Conservation (phyloP, 53 echinoderm and acorn worm genomes). For the Luidia sarsii region DNA sequence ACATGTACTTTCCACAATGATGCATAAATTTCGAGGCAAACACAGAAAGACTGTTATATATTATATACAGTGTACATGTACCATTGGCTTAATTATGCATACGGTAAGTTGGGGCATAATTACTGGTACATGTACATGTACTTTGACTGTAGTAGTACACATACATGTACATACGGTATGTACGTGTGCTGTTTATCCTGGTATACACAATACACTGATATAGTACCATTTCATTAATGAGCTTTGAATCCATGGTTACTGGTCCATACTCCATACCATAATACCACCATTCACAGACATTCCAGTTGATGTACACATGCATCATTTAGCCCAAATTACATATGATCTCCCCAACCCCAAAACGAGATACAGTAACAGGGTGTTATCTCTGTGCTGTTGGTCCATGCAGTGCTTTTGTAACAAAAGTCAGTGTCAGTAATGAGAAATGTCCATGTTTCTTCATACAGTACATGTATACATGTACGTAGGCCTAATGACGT, state of each 20-base stretch:
- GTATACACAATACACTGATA: too few relatives aligned
- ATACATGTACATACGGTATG: not conserved
- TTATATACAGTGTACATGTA: not conserved
- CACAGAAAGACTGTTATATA: not conserved
- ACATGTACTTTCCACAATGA: not conserved
- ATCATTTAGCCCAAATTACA: not conserved
- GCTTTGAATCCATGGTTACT: not conserved
- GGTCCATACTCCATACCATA: not conserved
- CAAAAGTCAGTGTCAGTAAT: not conserved
- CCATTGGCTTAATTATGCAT: not conserved
- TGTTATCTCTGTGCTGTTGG: too few relatives aligned
- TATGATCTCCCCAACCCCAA: not conserved
- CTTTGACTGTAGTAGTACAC: too few relatives aligned
- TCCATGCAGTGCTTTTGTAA: too few relatives aligned
- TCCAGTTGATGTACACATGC: not conserved
- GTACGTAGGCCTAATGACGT: not conserved
- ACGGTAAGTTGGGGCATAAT: not conserved
- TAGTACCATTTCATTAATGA: too few relatives aligned
- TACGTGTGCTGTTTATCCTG: too few relatives aligned
- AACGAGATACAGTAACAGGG: too few relatives aligned
- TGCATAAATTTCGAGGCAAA: not conserved
- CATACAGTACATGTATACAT: not conserved
- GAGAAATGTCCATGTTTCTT: not conserved
- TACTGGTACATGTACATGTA: not conserved
- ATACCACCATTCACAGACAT: not conserved